Evolutionary conservation across 1,140 invertebrate species (phyloP).

Genomic region (Hypothenemus hampei): DNA sequence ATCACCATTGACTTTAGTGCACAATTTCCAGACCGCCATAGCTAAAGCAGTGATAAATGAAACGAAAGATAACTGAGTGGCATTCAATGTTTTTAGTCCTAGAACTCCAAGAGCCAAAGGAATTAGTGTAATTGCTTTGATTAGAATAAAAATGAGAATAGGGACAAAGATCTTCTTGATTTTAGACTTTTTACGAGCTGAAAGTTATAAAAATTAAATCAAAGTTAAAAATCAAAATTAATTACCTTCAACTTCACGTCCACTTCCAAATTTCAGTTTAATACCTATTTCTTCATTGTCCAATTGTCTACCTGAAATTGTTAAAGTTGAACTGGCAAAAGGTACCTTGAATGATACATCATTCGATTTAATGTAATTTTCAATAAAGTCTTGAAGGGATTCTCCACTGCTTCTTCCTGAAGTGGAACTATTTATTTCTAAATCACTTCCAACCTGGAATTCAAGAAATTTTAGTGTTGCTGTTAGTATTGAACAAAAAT

Average conservation of each 20-base stretch:
- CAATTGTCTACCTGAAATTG: constrained; percentile 67
- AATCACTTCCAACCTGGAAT: constrained; percentile 52
- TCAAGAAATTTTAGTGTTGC: neutral
- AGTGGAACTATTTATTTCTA: constrained; percentile 64
- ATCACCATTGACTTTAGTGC: constrained; percentile 69
- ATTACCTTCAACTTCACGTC: constrained; percentile 50
- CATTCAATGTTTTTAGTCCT: constrained; percentile 80
- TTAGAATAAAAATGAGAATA: constrained; percentile 72
- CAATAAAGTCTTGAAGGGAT: constrained; percentile 61
- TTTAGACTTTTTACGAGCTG: constrained; percentile 66
- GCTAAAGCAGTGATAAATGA: constrained; percentile 77
- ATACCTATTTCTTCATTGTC: constrained; percentile 66
- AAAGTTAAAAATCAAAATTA: constrained; percentile 1
- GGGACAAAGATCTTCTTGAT: constrained; percentile 79
- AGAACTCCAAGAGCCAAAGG: constrained; percentile 76
- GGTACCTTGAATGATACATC: constrained; percentile 71
- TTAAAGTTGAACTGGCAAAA: constrained; percentile 61
- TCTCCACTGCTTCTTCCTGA: constrained; percentile 51
- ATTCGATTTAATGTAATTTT: constrained; percentile 64
- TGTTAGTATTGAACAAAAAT: neutral
- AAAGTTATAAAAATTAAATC: constrained; percentile 42
- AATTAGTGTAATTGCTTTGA: constrained; percentile 78
- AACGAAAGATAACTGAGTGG: constrained; percentile 79
- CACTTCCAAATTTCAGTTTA: constrained; percentile 58
- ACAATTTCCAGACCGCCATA: constrained; percentile 78